phyloP scores from a whole-genome alignment of 1,140 invertebrate genomes.

The Harlomillsia oculata region DNA sequence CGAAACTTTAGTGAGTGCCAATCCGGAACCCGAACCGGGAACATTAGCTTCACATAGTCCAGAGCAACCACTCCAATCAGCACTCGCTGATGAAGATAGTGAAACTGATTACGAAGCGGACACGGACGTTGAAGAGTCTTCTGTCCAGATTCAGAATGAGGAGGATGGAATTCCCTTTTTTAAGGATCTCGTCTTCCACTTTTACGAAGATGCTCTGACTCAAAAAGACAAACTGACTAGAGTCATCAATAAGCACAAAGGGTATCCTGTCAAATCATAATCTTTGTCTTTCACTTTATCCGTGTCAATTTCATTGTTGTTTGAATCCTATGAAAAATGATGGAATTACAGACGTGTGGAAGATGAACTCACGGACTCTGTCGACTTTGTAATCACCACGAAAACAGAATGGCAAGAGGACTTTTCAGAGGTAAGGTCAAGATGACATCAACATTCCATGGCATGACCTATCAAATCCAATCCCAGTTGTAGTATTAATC shows the following conservation, averaged over 20 bases:
- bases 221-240: conserved; percentile 24
- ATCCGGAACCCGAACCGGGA: too few species aligned
- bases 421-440: conserved; percentile 39
- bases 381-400: conserved; percentile 40
- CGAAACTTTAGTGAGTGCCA: not conserved
- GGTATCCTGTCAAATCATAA: conserved; percentile 19
- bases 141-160: conserved; percentile 14
- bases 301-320: not conserved
- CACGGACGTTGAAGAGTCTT: conserved; percentile 34
- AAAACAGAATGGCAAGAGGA: conserved; percentile 40
- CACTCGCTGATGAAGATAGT: conserved; percentile 16
- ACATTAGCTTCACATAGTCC: too few species aligned
- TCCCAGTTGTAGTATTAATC: too few species aligned
- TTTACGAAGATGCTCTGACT: not conserved
- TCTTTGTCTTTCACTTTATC: not conserved
- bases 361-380: conserved; percentile 41
- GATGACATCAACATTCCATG: too few species aligned
- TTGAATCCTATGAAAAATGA: too few species aligned
- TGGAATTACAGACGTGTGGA: conserved; percentile 36
- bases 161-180: conserved; percentile 25
- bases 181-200: conserved; percentile 15
- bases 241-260: conserved; percentile 33
- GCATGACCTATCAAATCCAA: too few species aligned
- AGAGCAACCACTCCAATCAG: too few species aligned
- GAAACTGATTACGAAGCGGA: conserved; percentile 31